Evolutionary conservation across 1,140 invertebrate genomes (phyloP), one percentile per base, ranked within the genome.

Genomic region (Homalodisca vitripennis): DNA sequence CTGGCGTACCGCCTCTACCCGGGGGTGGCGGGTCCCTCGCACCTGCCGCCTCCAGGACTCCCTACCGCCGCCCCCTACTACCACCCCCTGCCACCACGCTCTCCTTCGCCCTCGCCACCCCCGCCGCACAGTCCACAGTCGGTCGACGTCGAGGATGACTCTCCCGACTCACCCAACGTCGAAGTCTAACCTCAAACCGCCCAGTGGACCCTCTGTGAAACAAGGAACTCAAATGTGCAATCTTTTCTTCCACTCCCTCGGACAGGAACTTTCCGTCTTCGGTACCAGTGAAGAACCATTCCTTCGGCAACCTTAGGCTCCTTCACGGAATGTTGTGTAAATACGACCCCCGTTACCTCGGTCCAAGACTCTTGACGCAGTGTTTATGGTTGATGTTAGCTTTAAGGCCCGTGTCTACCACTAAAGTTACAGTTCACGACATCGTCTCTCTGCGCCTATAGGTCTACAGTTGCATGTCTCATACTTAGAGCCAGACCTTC

Each of bases 1-100:
- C 81, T 95, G 77, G 90, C 93, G 34, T 95, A 94, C 80, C 85
- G 93, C 76, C 85, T 88, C 6, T 88, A 89, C 73, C 87, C 85
- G 10, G 80, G 84, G 27, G 85, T 87, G 82, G 85, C 80, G 13
- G 81, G 80, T 30, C 81, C 79, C 85, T 2, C 81, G 83, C n/a
- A 81, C 81, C 87, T 20, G 82, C 85, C 2, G 84, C 85, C 32
- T 84, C 84, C 72, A 81, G 66, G 72, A 41, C 70, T 71, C 12
- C 73, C 73, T 31, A 67, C 69, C 30, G 41, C 74, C 22, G 70
- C 71, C 10, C 68, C 69, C 53, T 64, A 67, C 66, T 71, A 68
- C 65, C 69, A 67, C 65, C 71, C 66, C 32, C 71, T 67, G 69
- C 71, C 72, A 22, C 71, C 72, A 29, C 72, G 73, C 69, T 74